Evolutionary conservation across 2,113 vertebrate species (phyloP).

Genomic region (Thalassoma bifasciatum): DNA sequence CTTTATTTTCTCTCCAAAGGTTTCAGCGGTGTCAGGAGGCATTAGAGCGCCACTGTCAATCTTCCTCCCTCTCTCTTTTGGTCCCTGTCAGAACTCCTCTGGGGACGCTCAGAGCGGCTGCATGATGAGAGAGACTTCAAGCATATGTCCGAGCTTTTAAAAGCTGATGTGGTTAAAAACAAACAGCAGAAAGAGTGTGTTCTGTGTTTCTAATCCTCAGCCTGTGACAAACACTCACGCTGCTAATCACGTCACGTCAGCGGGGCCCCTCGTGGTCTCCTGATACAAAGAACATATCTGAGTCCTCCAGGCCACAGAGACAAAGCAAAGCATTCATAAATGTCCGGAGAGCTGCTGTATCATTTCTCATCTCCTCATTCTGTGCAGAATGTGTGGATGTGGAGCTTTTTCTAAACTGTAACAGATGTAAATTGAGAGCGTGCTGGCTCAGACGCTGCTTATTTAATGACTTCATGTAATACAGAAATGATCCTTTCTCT

Average conservation of each 20-base stretch:
- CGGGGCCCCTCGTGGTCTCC: neutral
- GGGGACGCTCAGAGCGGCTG: constrained; percentile 53
- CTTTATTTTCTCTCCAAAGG: constrained; percentile 60
- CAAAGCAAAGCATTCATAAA: too few species aligned
- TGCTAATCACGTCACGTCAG: constrained; percentile 19
- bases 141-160: constrained; percentile 34
- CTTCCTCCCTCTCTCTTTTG: constrained; percentile 16
- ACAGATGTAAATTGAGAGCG: constrained; percentile 18
- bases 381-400: neutral
- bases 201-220: constrained; percentile 56
- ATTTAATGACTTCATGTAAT: constrained; percentile 31
- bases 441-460: constrained; percentile 12
- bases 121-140: constrained; percentile 45
- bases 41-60: constrained; percentile 61
- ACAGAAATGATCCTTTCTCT: constrained; percentile 6
- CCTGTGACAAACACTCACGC: constrained; percentile 48
- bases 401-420: constrained; percentile 2
- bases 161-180: constrained; percentile 37
- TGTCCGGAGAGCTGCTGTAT: neutral
- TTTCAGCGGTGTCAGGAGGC: constrained; percentile 56
- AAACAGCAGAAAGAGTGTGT: constrained; percentile 26
- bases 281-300: neutral
- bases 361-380: neutral
- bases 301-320: neutral
- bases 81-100: constrained; percentile 33